Evolutionary conservation across 2,797 vertebrate species (phyloP).

Genomic region (Acrossocheilus wenchowensis): DNA sequence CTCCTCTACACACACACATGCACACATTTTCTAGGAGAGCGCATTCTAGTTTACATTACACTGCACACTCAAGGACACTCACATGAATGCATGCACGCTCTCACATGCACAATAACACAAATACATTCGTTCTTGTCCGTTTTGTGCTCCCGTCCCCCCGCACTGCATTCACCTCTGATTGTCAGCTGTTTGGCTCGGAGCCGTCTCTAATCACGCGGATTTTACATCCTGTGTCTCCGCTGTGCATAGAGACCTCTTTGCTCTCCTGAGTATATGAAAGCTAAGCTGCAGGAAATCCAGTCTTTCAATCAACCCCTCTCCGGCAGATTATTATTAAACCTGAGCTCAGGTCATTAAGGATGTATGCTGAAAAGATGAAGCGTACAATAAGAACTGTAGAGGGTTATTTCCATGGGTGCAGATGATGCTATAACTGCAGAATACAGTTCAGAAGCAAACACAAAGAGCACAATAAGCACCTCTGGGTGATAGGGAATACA

Average conservation of each 20-base stretch:
- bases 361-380: constrained; percentile 38
- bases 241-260: constrained; percentile 44
- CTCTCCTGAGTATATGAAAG: constrained; percentile 48
- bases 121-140: constrained; percentile 9
- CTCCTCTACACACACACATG: constrained; percentile 2
- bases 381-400: constrained; percentile 24
- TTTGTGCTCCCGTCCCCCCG: neutral
- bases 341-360: constrained; percentile 54
- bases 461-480: neutral
- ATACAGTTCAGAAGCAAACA: constrained; percentile 3
- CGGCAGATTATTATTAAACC: constrained; percentile 45
- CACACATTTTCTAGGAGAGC: neutral
- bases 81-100: constrained; percentile 26
- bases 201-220: constrained; percentile 51
- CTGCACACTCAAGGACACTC: constrained; percentile 31
- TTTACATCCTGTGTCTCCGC: constrained; percentile 46
- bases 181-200: constrained; percentile 55
- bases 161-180: constrained; percentile 51
- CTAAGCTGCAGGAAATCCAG: constrained; percentile 49
- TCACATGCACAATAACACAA: constrained; percentile 20
- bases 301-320: constrained; percentile 52
- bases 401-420: constrained; percentile 20
- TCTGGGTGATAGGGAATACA: constrained; percentile 3
- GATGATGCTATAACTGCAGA: constrained; percentile 13
- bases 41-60: constrained; percentile 37